Base-by-base conservation (phyloP, 2,888 invertebrate species). In the Thecocarcelia acutangulata region DNA sequence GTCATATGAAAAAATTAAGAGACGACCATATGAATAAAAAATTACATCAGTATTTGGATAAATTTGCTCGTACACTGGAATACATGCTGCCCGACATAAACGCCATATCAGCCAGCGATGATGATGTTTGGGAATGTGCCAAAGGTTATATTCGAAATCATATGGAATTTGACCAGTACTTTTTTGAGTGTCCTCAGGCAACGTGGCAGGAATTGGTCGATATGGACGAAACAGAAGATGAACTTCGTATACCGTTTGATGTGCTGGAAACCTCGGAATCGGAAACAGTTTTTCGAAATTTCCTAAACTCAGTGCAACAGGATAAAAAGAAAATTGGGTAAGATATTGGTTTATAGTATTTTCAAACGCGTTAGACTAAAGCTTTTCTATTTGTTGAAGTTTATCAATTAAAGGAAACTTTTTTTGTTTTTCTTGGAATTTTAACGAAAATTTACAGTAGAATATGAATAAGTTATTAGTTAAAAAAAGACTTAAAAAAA, bases 121-220 rank as follows among this genome's bases (percentile, higher is more conserved):
- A 88, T 87, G 97, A 97, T 88, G 96, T 97, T 89, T 98, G 98
- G 98, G 93, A 94, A 69, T 93, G 94, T 85, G 96, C 97, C 76
- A 94, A 96, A 84, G 95, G 95, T 81, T 96, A 96, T 90, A 93
- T 99, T 85, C 95, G 96, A 84, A 93, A 94, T 70, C 98, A 98
- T 91, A 95, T 97, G n/a, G 96, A 98, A 90, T 98, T 97, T 92
- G 94, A 95, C 74, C 95, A 96, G 87, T 97, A 97, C 92, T 99
- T 98, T 92, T 96, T 97, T 86, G 96, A 96, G 88, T 94, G 95
- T 86, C 94, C 94, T 12, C 95, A 95, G 86, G 94, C 93, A 86
- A 94, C 95, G 61, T 97, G 95, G 96, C 94, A 94, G 83, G 95
- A 94, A 90, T 91, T 94, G 84, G 92, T 93, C 58, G 94, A 94